phyloP scores from a whole-genome alignment of 2,797 vertebrate species.

The Stomatorhinus walkeri region DNA sequence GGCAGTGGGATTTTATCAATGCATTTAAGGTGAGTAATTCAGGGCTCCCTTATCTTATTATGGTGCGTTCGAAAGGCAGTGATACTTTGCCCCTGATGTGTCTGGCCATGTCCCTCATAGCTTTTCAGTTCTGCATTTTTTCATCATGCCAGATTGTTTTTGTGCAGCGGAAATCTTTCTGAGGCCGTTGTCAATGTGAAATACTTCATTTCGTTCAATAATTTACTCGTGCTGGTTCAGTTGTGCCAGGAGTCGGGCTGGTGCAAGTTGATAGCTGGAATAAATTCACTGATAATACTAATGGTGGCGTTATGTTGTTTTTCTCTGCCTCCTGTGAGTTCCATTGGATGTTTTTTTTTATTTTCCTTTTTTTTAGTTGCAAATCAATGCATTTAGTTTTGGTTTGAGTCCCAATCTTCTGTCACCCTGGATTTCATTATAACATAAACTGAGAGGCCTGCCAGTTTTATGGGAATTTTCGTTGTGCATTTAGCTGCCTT shows the following conservation, averaged over 20 bases:
- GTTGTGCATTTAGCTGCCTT: background rate
- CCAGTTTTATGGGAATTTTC: background rate
- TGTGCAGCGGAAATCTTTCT: background rate
- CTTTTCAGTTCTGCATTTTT: background rate
- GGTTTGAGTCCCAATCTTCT: background rate
- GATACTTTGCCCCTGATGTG: background rate
- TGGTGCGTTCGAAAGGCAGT: background rate
- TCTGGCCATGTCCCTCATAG: background rate
- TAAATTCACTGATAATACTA: background rate
- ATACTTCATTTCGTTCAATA: background rate
- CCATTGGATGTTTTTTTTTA: background rate
- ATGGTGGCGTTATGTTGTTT: background rate
- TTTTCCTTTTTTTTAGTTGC: background rate
- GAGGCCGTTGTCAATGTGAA: background rate
- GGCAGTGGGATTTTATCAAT: background rate
- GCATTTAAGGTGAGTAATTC: background rate
- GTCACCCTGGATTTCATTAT: background rate
- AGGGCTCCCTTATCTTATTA: background rate
- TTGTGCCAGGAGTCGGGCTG: background rate
- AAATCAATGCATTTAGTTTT: background rate
- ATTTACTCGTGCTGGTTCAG: background rate
- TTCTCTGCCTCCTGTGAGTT: background rate
- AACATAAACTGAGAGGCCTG: background rate
- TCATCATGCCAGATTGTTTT: background rate
- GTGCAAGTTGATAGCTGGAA: background rate